Evolutionary conservation across 2,113 vertebrate species (phyloP), one percentile per base, ranked within the genome.

Genomic region (Taxidea taxus): DNA sequence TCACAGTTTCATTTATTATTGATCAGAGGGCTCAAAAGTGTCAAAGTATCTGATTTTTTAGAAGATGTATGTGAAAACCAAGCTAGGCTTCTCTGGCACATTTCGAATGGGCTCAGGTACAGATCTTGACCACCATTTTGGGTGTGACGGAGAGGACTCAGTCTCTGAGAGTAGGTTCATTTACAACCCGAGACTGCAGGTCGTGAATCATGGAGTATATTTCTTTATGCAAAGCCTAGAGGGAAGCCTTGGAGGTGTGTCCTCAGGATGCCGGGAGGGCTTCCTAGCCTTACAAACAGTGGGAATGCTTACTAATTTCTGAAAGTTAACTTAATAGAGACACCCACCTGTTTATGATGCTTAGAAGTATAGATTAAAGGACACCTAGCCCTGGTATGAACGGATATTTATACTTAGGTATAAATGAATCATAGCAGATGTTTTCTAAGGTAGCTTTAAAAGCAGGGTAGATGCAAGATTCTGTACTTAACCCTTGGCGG

Each of bases 1-100:
- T 97, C 89, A 8, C 49, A 94, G 2, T 96, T 97, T 91, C 78
- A 91, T 83, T 85, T 87, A 66, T 64, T 85, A 34, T 83, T 91
- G 86, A 94, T 27, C 56, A 54, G 44, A 93, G n/a, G 62, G 42
- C 80, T 97, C 78, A 54, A 78, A 88, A 81, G 70, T 81, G 25
- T 77, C 47, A 64, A 83, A 68, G 4, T 39, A 1, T 72, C 15
- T 62, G 7, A 10, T 15, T 93, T 95, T 70, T 34, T 9, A 85
- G 93, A 95, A 93, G 39, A 82, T 5, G 58, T 13, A 6, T 62
- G 15, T 13, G 66, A 90, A 97, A 89, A 62, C 18, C 54, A 51
- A 91, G 83, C 72, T 44, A 66, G 13, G 11, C 10, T 56, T 60
- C 51, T 90, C 81, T 66, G 44, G 39, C 60, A 75, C 31, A 11